phyloP scores from a whole-genome alignment of 92 coral and sea anemone species.

The Ricordea florida region DNA sequence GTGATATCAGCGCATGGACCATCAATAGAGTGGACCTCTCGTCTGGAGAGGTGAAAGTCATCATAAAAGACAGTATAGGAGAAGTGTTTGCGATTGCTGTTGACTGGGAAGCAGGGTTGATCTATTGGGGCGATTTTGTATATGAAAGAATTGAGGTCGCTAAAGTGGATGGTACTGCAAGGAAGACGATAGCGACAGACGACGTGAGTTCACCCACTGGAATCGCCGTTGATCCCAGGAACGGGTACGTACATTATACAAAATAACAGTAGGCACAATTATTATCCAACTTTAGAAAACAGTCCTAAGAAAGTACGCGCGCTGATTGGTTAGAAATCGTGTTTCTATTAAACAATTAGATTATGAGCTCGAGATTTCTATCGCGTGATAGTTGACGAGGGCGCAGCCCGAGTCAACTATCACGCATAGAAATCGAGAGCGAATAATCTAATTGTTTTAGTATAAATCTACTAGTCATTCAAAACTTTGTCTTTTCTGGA shows the following conservation, averaged over 20 bases:
- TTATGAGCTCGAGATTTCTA: too few species aligned
- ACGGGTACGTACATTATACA: conserved; percentile 48
- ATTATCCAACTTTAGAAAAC: too few species aligned
- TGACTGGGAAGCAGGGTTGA: conserved; percentile 52
- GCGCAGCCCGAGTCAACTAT: too few species aligned
- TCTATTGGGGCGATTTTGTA: conserved; percentile 52
- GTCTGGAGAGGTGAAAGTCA: conserved; percentile 25
- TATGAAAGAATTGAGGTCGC: conserved; percentile 52
- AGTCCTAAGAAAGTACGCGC: too few species aligned
- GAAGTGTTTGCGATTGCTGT: conserved; percentile 21
- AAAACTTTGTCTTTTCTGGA: too few species aligned
- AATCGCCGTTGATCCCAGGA: conserved; percentile 65
- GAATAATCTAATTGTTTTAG: too few species aligned
- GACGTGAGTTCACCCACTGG: conserved; percentile 42
- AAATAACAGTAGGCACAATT: too few species aligned
- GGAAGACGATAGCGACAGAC: conserved; percentile 23
- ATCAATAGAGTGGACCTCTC: conserved; percentile 61
- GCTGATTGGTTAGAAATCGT: too few species aligned
- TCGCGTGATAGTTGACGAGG: too few species aligned
- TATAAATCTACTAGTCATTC: too few species aligned
- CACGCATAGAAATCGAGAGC: too few species aligned
- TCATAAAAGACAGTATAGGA: conserved; percentile 23
- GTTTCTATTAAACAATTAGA: too few species aligned
- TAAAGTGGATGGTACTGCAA: conserved; percentile 31
- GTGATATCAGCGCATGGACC: conserved; percentile 34